Percentiles rank a stretch among this genome's conserved stretches.
Conservation (phyloP, 2,113 vertebrate genomes). For the Thalassoma bifasciatum region DNA sequence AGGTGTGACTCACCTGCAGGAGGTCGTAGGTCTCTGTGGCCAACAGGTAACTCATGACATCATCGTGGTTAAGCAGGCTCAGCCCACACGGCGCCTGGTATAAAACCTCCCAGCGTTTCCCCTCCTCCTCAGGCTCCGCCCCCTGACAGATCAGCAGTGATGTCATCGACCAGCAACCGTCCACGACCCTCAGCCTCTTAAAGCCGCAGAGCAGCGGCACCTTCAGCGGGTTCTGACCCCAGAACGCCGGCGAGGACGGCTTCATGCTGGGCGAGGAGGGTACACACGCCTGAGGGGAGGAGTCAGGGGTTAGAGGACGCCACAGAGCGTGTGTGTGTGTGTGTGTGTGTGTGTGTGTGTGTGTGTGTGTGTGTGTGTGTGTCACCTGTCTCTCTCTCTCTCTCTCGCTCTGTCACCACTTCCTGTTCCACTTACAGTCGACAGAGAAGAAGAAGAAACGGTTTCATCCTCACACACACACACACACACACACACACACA, state of each 20-base stretch:
- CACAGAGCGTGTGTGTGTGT: neutral
- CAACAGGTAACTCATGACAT: constrained; percentile 87
- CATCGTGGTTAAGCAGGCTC: constrained; percentile 84
- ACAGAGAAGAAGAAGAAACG: too few relatives aligned
- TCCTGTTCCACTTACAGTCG: too few relatives aligned
- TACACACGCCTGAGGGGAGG: constrained; percentile 79
- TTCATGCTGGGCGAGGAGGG: constrained; percentile 55
- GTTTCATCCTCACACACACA: too few relatives aligned
- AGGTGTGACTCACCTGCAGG: constrained; percentile 77
- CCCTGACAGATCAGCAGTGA: rapidly evolving
- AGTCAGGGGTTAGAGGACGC: too few relatives aligned
- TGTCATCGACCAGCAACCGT: constrained; percentile 38
- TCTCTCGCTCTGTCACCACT: too few relatives aligned
- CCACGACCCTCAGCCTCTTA: constrained; percentile 83
- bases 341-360: neutral
- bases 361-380: neutral
- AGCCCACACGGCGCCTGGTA: constrained; percentile 93
- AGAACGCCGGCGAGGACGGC: constrained; percentile 65
- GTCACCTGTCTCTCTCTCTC: too few relatives aligned
- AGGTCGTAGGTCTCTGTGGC: constrained; percentile 85
- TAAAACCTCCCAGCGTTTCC: constrained; percentile 74
- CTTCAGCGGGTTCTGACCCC: constrained; percentile 88
- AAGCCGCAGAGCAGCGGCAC: constrained; percentile 89
- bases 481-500: too few relatives aligned
- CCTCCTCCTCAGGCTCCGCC: neutral